Base-by-base conservation (phyloP, 2,113 vertebrate genomes). In the Nerophis ophidion region DNA sequence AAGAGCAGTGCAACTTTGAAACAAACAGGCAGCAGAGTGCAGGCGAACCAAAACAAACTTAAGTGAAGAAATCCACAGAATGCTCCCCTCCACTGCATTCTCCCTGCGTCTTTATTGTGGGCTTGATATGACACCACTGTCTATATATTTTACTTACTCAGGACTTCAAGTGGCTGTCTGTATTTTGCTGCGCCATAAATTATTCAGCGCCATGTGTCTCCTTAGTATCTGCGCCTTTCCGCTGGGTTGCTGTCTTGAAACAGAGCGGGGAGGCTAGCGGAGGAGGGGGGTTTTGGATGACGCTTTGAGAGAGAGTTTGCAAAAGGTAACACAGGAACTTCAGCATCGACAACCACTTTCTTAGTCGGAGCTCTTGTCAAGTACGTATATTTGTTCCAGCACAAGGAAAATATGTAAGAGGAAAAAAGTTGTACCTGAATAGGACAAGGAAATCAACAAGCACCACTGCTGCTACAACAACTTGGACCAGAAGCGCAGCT, bases 71-170 rank as follows among this genome's bases (percentile, higher is more conserved):
- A 81, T 85, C 84, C 85, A 84, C 81, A 77, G 75, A 83, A 70
- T 78, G 63, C 79, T 80, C 81, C 80, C 81, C 83, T 47, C 57
- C 44, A 59, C 57, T 35, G 19, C 33, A 47, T 84, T 79, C 85
- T 87, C 83, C 88, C 74, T 63, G 84, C 80, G 85, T 88, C 88
- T 90, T 89, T 89, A 90, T 89, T 89, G 86, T 89, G 74, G 40
- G 84, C 88, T 90, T 89, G 87, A 90, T 90, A 90, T 91, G 90
- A 91, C 90, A 91, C 86, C 86, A 88, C 81, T 86, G 86, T 83
- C 87, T 89, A 86, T 86, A 86, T 86, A 80, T 88, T 80, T 81
- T 84, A 89, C 89, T 90, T 87, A 87, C 90, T 88, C 83, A 88
- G 82, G 87, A 89, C 90, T 91, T 89, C 87, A 90, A 89, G 85